Evolutionary conservation across 2,113 vertebrate genomes (phyloP).

Genomic region (Archocentrus centrarchus): DNA sequence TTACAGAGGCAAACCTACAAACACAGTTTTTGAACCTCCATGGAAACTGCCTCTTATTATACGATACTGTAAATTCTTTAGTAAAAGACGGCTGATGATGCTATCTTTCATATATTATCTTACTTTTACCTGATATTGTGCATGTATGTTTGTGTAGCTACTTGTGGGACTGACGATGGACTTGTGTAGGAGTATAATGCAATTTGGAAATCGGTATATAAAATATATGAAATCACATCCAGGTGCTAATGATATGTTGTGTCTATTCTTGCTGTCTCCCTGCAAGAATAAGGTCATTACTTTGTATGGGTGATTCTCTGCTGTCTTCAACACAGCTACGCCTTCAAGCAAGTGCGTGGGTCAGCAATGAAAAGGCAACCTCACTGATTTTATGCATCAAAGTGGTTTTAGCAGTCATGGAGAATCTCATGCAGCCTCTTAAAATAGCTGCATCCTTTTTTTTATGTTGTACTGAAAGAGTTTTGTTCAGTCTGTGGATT

Average conservation of each 20-base stretch:
- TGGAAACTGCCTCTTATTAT: neutral
- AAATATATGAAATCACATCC: neutral
- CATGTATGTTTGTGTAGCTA: neutral
- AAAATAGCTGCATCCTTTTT: neutral
- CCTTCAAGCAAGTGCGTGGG: neutral
- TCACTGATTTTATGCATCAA: neutral
- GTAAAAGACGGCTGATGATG: too few relatives aligned
- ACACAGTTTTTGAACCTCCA: too few relatives aligned
- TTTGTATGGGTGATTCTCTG: neutral
- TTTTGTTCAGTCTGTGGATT: neutral
- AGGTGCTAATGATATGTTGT: neutral
- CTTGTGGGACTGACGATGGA: neutral
- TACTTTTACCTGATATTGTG: slow-evolving; percentile 17
- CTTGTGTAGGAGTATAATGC: neutral
- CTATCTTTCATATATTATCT: neutral
- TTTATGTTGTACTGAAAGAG: neutral
- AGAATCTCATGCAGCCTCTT: neutral
- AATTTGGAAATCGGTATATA: neutral
- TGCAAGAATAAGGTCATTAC: neutral
- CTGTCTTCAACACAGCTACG: neutral
- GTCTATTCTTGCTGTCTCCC: neutral
- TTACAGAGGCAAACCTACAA: too few relatives aligned
- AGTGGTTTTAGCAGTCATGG: neutral
- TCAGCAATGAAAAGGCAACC: neutral
- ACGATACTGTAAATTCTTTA: too few relatives aligned